Conservation (phyloP, 2,797 vertebrate species). For the Vespertilio murinus region DNA sequence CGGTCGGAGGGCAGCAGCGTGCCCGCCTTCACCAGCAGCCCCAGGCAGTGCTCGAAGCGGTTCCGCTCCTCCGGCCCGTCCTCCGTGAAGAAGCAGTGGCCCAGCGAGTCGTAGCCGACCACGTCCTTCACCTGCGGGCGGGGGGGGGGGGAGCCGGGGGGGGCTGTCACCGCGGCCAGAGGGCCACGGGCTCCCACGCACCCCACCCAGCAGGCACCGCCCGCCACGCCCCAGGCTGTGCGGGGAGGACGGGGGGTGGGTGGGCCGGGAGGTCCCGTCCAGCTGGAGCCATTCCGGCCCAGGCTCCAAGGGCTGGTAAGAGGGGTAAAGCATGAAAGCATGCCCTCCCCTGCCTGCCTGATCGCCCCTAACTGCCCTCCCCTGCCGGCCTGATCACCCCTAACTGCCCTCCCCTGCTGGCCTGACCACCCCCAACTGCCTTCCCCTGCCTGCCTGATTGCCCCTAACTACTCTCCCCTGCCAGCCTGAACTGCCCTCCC, state of each 20-base stretch:
- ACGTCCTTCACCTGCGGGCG: constrained; percentile 91
- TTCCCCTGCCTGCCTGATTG: too few species aligned
- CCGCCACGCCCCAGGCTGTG: fast-evolving
- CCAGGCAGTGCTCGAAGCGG: constrained; percentile 96
- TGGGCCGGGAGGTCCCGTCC: too few species aligned
- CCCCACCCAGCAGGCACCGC: fast-evolving
- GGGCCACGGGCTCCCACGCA: fast-evolving
- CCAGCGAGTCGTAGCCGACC: constrained; percentile 93
- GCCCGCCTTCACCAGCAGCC: constrained; percentile 92
- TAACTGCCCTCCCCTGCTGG: too few species aligned
- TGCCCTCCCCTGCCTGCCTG: too few species aligned
- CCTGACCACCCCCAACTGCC: too few species aligned
- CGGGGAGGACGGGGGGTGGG: neutral
- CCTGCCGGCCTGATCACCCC: too few species aligned
- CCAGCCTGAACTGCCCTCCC: too few species aligned
- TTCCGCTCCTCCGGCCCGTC: constrained; percentile 97
- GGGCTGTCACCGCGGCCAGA: neutral
- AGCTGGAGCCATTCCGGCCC: too few species aligned
- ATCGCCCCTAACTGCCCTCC: too few species aligned
- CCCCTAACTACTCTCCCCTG: too few species aligned
- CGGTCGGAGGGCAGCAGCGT: constrained; percentile 96
- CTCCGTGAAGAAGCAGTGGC: constrained; percentile 97
- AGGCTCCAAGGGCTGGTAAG: neutral
- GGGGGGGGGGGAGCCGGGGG: neutral
- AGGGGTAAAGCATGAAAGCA: neutral